Percentiles rank a stretch among this genome's conserved stretches.
phyloP scores from a whole-genome alignment of 2,888 invertebrate genomes.

The Idaea biselata region DNA sequence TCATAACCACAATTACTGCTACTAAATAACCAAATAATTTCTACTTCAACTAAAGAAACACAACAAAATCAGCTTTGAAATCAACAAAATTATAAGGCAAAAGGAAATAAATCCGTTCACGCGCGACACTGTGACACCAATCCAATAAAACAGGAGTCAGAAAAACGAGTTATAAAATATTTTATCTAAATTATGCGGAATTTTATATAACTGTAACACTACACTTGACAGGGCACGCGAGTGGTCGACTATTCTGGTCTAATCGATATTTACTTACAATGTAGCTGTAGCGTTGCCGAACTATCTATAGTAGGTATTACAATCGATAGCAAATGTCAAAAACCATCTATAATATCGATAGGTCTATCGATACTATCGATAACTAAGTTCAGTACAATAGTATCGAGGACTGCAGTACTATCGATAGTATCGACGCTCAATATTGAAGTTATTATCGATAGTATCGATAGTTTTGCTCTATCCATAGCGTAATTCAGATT shows the following conservation, averaged over 20 bases:
- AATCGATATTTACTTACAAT: neutral
- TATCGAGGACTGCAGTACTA: no score
- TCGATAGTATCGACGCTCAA: no score
- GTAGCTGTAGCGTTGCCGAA: no score
- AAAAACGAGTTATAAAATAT: slow-evolving; percentile 9
- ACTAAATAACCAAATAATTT: neutral
- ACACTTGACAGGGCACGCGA: slow-evolving; percentile 11
- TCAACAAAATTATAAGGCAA: slow-evolving; percentile 1
- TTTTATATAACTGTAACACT: slow-evolving; percentile 17
- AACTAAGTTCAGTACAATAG: no score
- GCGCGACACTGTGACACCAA: neutral
- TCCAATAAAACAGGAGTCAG: neutral
- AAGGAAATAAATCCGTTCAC: neutral
- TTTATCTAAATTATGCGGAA: slow-evolving; percentile 16
- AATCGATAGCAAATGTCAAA: no score
- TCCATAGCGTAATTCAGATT: no score
- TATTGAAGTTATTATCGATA: no score
- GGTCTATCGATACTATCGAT: no score
- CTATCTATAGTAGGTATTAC: no score
- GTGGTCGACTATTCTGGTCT: neutral
- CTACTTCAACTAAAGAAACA: neutral
- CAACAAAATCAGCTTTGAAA: neutral
- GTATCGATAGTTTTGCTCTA: no score
- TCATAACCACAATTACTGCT: neutral
- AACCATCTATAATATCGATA: no score